A percentile compares a stretch with the other conserved stretches of the same genome.
Conservation (phyloP, 2,888 invertebrate species). For the Pachliopta kotzebuea region DNA sequence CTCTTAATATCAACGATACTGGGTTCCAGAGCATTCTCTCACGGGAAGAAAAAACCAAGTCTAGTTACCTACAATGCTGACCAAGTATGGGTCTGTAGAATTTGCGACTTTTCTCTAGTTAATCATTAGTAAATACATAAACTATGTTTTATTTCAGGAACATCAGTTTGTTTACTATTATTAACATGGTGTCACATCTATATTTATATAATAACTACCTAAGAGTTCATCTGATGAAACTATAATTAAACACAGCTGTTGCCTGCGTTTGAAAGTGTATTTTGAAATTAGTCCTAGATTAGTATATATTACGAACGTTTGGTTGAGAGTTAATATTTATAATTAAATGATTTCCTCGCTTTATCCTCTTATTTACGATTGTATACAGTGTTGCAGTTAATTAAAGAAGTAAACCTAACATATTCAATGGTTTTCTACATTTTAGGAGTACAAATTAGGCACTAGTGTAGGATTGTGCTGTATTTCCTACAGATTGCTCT, state of each 20-base stretch:
- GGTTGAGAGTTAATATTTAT: conserved; percentile 7
- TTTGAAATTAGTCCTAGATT: conserved; percentile 4
- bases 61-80: neutral
- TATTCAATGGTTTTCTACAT: neutral
- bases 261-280: conserved; percentile 11
- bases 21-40: no score
- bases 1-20: no score
- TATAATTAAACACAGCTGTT: conserved; percentile 19
- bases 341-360: neutral
- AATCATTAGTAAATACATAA: neutral
- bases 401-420: neutral
- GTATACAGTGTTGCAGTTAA: neutral
- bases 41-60: no score
- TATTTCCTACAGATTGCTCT: no score
- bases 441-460: neutral
- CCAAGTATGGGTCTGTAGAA: no score
- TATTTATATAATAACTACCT: conserved; percentile 14
- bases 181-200: conserved; percentile 14
- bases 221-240: conserved; percentile 7
- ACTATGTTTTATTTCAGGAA: neutral
- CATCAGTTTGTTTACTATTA: neutral
- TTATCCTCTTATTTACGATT: neutral
- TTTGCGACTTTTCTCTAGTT: neutral
- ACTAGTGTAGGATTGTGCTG: neutral
- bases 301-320: neutral